Percentiles rank a stretch among this genome's conserved stretches.
Conservation (phyloP, 1,140 invertebrate species). For the Macrotrachela quadricornifera region DNA sequence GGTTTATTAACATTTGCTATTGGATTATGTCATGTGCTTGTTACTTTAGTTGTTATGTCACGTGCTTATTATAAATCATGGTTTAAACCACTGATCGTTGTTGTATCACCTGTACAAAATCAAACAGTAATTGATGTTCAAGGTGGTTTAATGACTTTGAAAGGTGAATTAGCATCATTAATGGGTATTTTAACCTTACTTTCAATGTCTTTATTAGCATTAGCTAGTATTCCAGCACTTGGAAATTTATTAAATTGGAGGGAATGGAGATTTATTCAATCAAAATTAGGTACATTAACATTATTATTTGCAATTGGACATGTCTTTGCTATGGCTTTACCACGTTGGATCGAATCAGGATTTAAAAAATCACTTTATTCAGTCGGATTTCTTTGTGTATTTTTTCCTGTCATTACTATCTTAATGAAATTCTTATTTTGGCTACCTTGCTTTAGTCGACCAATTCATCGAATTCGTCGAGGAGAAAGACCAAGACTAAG, state of each 20-base stretch:
- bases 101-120: neutral
- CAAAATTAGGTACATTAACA: constrained; percentile 12
- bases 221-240: constrained; percentile 18
- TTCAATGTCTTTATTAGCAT: constrained; percentile 14
- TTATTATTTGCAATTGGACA: too few species aligned
- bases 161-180: constrained; percentile 15
- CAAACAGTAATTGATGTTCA: neutral
- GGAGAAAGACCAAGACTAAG: too few species aligned
- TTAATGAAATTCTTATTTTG: too few species aligned
- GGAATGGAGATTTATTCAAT: constrained; percentile 21
- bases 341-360: too few species aligned
- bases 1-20: constrained; percentile 18
- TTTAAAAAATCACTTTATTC: too few species aligned
- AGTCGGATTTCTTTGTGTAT: too few species aligned
- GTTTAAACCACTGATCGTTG: constrained; percentile 5
- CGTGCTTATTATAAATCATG: constrained; percentile 18
- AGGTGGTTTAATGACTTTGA: constrained; percentile 15
- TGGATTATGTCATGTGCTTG: constrained; percentile 15
- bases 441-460: too few species aligned
- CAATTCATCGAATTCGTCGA: too few species aligned
- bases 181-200: constrained; percentile 17
- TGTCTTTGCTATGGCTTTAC: too few species aligned
- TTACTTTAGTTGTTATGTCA: constrained; percentile 18
- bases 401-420: too few species aligned
- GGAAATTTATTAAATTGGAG: constrained; percentile 17